phyloP scores from a whole-genome alignment of 2,113 vertebrate genomes.

The Nesogale talazaci region DNA sequence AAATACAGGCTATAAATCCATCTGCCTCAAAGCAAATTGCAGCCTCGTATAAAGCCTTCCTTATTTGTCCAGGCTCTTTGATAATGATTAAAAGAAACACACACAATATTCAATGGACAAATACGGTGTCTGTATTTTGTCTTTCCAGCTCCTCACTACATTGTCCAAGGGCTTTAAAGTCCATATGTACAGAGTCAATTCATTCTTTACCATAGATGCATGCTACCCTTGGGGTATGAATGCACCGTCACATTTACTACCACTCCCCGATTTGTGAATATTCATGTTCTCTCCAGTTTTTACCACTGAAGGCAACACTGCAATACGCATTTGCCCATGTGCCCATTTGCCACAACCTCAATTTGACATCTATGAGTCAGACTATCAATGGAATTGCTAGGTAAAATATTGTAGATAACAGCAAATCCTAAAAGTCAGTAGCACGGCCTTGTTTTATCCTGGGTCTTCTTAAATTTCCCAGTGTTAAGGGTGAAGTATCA shows the following conservation, averaged over 20 bases:
- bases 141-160: conserved; percentile 10
- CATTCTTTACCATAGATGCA: neutral
- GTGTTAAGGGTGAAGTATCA: too few relatives aligned
- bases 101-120: neutral
- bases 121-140: neutral
- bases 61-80: conserved; percentile 34
- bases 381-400: conserved; percentile 20
- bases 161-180: neutral
- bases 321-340: neutral
- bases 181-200: neutral
- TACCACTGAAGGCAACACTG: neutral
- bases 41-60: conserved; percentile 33
- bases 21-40: conserved; percentile 29
- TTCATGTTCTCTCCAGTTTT: conserved; percentile 28
- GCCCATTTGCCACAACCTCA: neutral
- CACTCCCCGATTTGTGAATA: neutral
- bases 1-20: neutral
- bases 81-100: neutral
- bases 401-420: neutral
- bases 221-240: neutral
- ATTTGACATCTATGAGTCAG: neutral
- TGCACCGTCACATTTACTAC: neutral
- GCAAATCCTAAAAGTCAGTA: neutral
- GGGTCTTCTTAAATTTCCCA: too few relatives aligned
- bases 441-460: too few relatives aligned